A percentile compares a stretch with the other conserved stretches of the same genome.
These are phyloP conservation scores for Nowickia ferox DNA, from an alignment of 2,888 invertebrate species.

Conservation along the genomic window DNA sequence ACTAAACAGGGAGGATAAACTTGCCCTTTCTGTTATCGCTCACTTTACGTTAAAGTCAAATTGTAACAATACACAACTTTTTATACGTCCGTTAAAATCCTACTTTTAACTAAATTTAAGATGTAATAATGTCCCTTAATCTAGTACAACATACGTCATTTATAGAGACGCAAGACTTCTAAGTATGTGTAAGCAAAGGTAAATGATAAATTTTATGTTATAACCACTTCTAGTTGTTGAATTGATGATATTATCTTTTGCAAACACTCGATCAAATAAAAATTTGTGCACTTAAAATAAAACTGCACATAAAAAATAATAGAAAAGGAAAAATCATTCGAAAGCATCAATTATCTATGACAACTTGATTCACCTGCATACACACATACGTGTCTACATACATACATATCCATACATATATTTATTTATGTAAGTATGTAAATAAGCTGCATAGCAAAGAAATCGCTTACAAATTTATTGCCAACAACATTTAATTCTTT, in stretches of 20 bases:
- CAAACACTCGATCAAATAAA: constrained; percentile 5
- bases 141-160: not conserved
- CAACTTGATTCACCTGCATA: not conserved
- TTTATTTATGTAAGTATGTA: too few relatives aligned
- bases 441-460: not conserved
- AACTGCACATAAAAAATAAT: not conserved
- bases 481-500: not conserved
- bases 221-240: not conserved
- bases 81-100: too few relatives aligned
- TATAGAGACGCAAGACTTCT: not conserved
- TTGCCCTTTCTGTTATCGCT: too few relatives aligned
- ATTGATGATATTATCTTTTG: constrained; percentile 11
- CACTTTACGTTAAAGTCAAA: too few relatives aligned
- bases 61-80: too few relatives aligned
- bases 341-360: constrained; percentile 34
- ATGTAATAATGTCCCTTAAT: too few relatives aligned
- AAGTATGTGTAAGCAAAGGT: constrained; percentile 6
- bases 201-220: constrained; percentile 37
- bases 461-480: not conserved
- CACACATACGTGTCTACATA: not conserved
- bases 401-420: too few relatives aligned
- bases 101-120: too few relatives aligned
- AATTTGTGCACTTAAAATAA: not conserved
- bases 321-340: not conserved
- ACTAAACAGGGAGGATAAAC: too few relatives aligned